Evolutionary conservation across 2,113 vertebrate genomes (phyloP), one percentile per base, ranked within the genome.

Genomic region (Sclerurus mexicanus): DNA sequence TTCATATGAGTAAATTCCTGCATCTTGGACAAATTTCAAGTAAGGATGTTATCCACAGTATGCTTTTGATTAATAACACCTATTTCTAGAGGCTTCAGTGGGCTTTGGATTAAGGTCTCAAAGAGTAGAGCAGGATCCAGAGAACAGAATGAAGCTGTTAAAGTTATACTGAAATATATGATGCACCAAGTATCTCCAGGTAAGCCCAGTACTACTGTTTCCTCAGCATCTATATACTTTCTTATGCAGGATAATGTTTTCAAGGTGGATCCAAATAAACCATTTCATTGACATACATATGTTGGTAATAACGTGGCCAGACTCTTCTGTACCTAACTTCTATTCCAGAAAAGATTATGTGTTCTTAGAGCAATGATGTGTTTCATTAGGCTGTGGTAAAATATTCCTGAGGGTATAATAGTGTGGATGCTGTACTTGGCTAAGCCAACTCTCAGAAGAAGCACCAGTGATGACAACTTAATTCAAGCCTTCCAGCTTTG

Each of bases 1-100:
- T 96, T 95, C 76, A 82, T 92, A 72, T 66, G n/a, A 93, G 63
- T 78, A 84, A 89, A 93, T 85, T 66, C 23, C 33, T 62, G 28
- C 55, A 35, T 39, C 67, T 79, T 76, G 15, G 47, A 80, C 24
- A 93, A 89, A 91, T 76, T 85, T 87, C 31, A 79, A 53, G 44
- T 27, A 72, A 81, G 4, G 5, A 68, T 17, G 15, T 75, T 55
- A 79, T 85, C 14, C 21, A 79, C 55, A 42, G 49, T 53, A 42
- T 40, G 24, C 3, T 87, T 90, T 84, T 86, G 39, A 77, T 95
- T 86, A 86, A 59, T 44, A 28, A 56, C 30, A 77, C 6, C 22
- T 78, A 33, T 89, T 89, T 92, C 52, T 89, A 83, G 66, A 42
- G 19, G 30, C 6, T 90, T 94, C 77, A 68, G 53, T 19, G 20